Base-by-base conservation (phyloP, 2,797 vertebrate species). In the Cirrhinus molitorella region DNA sequence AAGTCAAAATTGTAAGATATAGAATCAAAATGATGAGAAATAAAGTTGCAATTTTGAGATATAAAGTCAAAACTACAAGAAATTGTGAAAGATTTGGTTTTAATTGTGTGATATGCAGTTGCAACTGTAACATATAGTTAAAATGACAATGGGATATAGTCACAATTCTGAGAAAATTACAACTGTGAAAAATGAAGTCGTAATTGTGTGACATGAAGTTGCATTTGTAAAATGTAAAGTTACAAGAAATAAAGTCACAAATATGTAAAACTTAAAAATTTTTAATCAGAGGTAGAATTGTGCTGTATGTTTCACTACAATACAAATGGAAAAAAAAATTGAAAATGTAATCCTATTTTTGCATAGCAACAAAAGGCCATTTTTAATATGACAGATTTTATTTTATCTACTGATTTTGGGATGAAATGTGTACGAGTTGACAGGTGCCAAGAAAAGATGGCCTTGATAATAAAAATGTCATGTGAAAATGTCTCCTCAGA, bases 401-500 rank as follows among this genome's bases (percentile, higher is more conserved):
- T 55, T n/a, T 73, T 13, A 12, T 72, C 25, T 37, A 14, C 21
- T 55, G 21, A 14, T 37, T n/a, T 37, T 34, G 34, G 8, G 53
- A 40, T 40, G 12, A 43, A 57, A 10, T 23, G 37, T 31, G 37
- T 21, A 12, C 10, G 13, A 16, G 21, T 25, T 40, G n/a, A 78
- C 37, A 31, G 59, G 59, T 65, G 59, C 31, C 0, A 4, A n/a
- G 16, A 14, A 93, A 92, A 94, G 91, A 92, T 93, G 91, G 93
- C 88, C 89, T 93, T 94, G 90, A 94, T 92, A 89, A 91, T 89
- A 90, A 90, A 92, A 94, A 94, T 89, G 89, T 89, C 89, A 91
- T 88, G 92, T 92, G 91, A 94, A 93, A 93, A 89, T 89, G 85
- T 91, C 89, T 86, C 88, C 90, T 84, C 65, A 86, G 88, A 81